phyloP scores from a whole-genome alignment of 2,113 vertebrate genomes.

The Scatophagus argus region DNA sequence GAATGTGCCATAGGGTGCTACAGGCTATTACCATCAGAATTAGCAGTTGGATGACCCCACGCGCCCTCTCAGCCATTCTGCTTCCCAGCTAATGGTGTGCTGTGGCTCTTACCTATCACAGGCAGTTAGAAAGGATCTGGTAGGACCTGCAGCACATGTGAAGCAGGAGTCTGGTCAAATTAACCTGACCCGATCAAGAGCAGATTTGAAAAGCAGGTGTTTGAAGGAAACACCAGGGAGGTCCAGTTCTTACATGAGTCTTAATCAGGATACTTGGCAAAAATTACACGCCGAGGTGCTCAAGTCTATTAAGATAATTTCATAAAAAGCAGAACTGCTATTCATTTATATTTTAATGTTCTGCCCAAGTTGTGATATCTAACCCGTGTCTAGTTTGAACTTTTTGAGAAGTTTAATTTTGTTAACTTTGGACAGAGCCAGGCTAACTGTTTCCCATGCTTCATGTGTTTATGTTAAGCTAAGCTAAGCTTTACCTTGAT shows the following conservation, averaged over 20 bases:
- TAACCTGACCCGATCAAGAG: constrained; percentile 44
- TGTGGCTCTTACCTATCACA: constrained; percentile 8
- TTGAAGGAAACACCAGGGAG: constrained; percentile 51
- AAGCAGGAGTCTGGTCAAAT: constrained; percentile 37
- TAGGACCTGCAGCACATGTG: constrained; percentile 30
- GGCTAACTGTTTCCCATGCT: too few relatives aligned
- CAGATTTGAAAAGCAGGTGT: constrained; percentile 53
- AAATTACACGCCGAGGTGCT: not conserved
- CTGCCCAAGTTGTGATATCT: not conserved
- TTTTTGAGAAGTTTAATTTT: too few relatives aligned
- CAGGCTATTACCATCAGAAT: constrained; percentile 49
- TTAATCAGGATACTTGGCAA: constrained; percentile 35
- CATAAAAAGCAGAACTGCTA: constrained; percentile 9
- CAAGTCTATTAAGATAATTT: not conserved
- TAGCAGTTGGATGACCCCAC: constrained; percentile 27
- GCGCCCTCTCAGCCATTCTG: not conserved
- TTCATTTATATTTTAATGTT: constrained; percentile 20
- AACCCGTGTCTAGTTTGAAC: too few relatives aligned
- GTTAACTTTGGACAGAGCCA: too few relatives aligned
- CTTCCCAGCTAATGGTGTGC: constrained; percentile 15
- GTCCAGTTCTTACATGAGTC: constrained; percentile 25
- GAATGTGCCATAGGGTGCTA: constrained; percentile 17
- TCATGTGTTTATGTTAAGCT: too few relatives aligned
- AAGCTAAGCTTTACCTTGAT: not conserved
- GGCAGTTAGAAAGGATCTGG: constrained; percentile 22